Base-by-base conservation (phyloP, 2,888 invertebrate genomes). In the Hecatera dysodea region DNA sequence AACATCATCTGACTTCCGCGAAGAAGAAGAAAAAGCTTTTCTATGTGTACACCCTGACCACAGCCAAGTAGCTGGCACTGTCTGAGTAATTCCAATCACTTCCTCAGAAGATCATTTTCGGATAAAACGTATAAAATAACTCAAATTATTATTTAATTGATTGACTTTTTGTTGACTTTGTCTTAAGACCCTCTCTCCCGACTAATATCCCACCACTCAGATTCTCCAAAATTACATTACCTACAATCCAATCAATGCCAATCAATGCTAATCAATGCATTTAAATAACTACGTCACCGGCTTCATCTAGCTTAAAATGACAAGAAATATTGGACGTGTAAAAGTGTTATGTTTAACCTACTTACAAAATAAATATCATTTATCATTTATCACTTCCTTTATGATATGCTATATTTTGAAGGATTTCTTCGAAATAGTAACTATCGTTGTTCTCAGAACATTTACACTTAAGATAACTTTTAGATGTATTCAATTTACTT, bases 261-360 rank as follows among this genome's bases (percentile, higher is more conserved):
- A 66, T 17, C 9, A 48, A 67, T n/a, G n/a, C n/a, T n/a, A n/a
- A n/a, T n/a, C n/a, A n/a, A 42, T 17, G 8, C n/a, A 48, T 48
- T 67, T 75, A 1, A 56, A 42, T 56, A 67, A 67, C 24, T n/a
- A 19, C n/a, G 24, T 33, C 15, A n/a, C n/a, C n/a, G n/a, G n/a
- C n/a, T n/a, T n/a, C n/a, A n/a, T n/a, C n/a, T n/a, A n/a, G n/a
- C n/a, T n/a, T n/a, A n/a, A n/a, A n/a, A n/a, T n/a, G n/a, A n/a
- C n/a, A n/a, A n/a, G n/a, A n/a, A n/a, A n/a, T n/a, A n/a, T n/a
- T n/a, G n/a, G n/a, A n/a, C n/a, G n/a, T n/a, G n/a, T n/a, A n/a
- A n/a, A n/a, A n/a, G n/a, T n/a, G n/a, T n/a, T n/a, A n/a, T n/a
- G n/a, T n/a, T n/a, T n/a, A n/a, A n/a, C n/a, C n/a, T n/a, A n/a